A percentile compares a stretch with the other conserved stretches of the same genome.
Conservation (phyloP, 2,888 invertebrate genomes). For the Polymixis lichenea region DNA sequence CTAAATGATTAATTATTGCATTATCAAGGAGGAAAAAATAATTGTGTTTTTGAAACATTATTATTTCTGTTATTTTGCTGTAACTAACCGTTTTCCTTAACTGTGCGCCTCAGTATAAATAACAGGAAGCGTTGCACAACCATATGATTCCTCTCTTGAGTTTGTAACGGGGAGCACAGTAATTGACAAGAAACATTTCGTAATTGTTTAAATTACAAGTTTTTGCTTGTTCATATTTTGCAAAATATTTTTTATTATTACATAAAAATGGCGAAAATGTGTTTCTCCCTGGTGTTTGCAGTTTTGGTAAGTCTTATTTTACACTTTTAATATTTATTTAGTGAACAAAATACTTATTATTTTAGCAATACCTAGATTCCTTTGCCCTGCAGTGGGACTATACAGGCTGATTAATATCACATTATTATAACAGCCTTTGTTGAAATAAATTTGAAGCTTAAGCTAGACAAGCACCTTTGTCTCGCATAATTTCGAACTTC, state of each 20-base stretch:
- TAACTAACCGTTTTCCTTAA: slow-evolving; percentile 31
- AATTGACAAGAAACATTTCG: neutral
- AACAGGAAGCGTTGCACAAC: neutral
- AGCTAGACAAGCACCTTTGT: neutral
- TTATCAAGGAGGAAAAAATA: slow-evolving; percentile 19
- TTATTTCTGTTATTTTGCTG: neutral
- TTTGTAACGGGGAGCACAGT: slow-evolving; percentile 1
- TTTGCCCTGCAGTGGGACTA: no score
- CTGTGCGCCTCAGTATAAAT: slow-evolving; percentile 18
- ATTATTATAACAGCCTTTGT: neutral
- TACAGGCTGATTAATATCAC: no score
- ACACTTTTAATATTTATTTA: neutral
- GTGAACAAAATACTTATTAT: neutral
- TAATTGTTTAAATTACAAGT: neutral
- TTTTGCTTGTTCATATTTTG: neutral
- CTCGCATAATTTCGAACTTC: neutral
- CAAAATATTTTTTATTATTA: neutral
- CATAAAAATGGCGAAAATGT: slow-evolving; percentile 34
- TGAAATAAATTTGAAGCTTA: neutral
- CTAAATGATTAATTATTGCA: neutral
- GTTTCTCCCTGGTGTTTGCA: neutral
- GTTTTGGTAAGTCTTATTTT: slow-evolving; percentile 35
- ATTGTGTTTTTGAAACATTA: neutral
- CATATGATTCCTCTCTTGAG: neutral
- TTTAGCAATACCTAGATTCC: neutral